Evolutionary conservation across 2,797 vertebrate species (phyloP).

Genomic region (Sebastes wilsoni): DNA sequence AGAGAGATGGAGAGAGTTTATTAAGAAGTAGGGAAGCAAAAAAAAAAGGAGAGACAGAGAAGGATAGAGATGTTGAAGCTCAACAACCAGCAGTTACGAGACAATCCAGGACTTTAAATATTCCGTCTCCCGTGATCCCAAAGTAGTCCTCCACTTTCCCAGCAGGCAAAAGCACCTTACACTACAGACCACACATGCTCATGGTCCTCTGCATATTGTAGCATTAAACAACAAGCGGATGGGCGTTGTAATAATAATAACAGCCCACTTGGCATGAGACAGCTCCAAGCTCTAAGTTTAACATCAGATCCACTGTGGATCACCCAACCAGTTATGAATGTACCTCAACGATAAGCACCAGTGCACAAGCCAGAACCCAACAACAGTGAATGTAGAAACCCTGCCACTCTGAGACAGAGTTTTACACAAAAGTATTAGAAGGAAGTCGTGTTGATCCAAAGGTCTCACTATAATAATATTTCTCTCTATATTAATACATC

Average conservation of each 20-base stretch:
- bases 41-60: conserved; percentile 63
- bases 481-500: conserved; percentile 36
- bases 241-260: conserved; percentile 45
- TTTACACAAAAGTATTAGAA: conserved; percentile 49
- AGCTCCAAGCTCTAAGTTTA: conserved; percentile 55
- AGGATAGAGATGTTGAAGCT: conserved; percentile 69
- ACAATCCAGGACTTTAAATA: conserved; percentile 79
- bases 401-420: conserved; percentile 58
- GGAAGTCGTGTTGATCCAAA: conserved; percentile 32
- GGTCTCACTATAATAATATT: conserved; percentile 38
- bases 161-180: conserved; percentile 80
- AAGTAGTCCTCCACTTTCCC: conserved; percentile 76
- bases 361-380: conserved; percentile 71
- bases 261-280: conserved; percentile 54
- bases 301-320: conserved; percentile 60
- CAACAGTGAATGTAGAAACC: conserved; percentile 78
- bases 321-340: conserved; percentile 79
- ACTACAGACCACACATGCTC: conserved; percentile 76
- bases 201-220: conserved; percentile 75
- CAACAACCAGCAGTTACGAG: conserved; percentile 77
- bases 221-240: conserved; percentile 65
- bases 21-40: conserved; percentile 52
- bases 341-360: conserved; percentile 79
- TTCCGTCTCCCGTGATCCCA: conserved; percentile 67
- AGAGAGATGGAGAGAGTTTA: conserved; percentile 48